These are phyloP conservation scores for Sericinus montela DNA, from an alignment of 2,888 invertebrate genomes.

Conservation along the genomic window DNA sequence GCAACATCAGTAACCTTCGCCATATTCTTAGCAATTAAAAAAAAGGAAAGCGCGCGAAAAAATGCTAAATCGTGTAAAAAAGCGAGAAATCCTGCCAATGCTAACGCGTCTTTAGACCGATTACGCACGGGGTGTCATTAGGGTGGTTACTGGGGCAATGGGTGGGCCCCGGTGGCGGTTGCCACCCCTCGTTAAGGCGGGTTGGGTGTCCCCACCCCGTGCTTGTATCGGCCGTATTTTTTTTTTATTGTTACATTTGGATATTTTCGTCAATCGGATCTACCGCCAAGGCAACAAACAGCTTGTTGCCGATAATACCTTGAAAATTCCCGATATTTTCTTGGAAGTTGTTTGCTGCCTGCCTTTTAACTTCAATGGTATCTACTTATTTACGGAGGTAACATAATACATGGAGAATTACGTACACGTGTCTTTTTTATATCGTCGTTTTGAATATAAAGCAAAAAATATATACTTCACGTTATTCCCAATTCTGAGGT, in stretches of 20 bases:
- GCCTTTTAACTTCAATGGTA: not conserved
- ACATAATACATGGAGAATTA: too few species aligned
- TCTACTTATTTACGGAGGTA: too few species aligned
- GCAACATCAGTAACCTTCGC: too few species aligned
- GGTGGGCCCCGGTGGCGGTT: conserved; percentile 35
- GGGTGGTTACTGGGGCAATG: conserved; percentile 47
- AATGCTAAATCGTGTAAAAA: not conserved
- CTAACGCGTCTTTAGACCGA: conserved; percentile 28
- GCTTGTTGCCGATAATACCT: not conserved
- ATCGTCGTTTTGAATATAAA: too few species aligned
- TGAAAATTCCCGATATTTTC: not conserved
- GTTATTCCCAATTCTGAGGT: too few species aligned
- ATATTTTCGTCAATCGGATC: conserved; percentile 10
- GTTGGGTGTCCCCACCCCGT: conserved; percentile 21
- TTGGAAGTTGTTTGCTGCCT: not conserved
- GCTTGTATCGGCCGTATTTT: conserved; percentile 20
- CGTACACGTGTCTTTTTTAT: too few species aligned
- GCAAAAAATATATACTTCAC: too few species aligned
- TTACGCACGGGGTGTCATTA: conserved; percentile 42
- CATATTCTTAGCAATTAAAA: too few species aligned
- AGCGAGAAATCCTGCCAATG: conserved; percentile 12
- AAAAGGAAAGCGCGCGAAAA: too few species aligned
- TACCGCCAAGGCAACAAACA: conserved; percentile 13
- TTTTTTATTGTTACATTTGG: conserved; percentile 13
- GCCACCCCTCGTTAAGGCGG: conserved; percentile 37